Conservation (phyloP, 2,888 invertebrate genomes). For the Phyllotreta cruciferae region DNA sequence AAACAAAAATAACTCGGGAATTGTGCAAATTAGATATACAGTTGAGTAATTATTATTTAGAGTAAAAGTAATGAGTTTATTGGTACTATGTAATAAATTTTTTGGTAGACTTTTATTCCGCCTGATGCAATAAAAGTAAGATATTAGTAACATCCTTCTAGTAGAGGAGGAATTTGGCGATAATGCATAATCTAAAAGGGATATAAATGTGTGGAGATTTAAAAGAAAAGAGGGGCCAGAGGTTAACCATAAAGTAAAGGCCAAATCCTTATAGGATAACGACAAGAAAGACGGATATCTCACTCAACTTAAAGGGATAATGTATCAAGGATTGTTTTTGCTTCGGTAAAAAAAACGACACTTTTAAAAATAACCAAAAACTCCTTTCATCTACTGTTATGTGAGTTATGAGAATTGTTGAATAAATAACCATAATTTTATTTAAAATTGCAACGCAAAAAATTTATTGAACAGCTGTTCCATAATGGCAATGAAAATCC, state of each 20-base stretch:
- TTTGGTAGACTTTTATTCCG: neutral
- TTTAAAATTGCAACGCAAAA: too few species aligned
- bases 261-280: constrained; percentile 53
- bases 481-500: too few species aligned
- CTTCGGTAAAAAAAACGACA: constrained; percentile 4
- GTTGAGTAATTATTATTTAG: too few species aligned
- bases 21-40: too few species aligned
- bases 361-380: neutral
- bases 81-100: too few species aligned
- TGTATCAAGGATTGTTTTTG: constrained; percentile 31
- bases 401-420: too few species aligned
- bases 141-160: constrained; percentile 51
- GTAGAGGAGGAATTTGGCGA: constrained; percentile 51
- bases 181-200: constrained; percentile 53
- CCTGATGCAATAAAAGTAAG: constrained; percentile 44
- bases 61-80: too few species aligned
- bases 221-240: constrained; percentile 51
- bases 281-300: constrained; percentile 49
- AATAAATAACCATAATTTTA: too few species aligned
- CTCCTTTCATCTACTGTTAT: too few species aligned
- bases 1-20: too few species aligned
- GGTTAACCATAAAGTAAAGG: constrained; percentile 55
- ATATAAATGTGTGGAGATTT: constrained; percentile 55
- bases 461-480: too few species aligned
- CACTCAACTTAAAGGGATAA: constrained; percentile 41